phyloP scores from a whole-genome alignment of 2,113 vertebrate species.

The Anser cygnoides region DNA sequence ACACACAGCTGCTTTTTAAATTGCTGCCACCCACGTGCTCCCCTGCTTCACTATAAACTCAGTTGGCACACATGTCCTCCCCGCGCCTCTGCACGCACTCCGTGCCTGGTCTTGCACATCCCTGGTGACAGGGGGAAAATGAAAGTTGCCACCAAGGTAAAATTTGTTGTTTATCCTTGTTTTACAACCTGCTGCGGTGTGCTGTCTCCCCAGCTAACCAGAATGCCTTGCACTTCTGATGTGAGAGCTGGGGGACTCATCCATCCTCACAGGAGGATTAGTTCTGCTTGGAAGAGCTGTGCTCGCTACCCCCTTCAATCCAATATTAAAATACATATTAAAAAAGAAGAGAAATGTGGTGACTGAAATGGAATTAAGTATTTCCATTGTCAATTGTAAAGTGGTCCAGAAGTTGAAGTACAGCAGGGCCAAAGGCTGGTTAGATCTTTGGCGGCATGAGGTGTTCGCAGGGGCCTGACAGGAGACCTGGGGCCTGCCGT shows the following conservation, averaged over 20 bases:
- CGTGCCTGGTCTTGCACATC: not conserved
- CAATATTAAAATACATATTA: constrained; percentile 36
- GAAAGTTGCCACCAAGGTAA: constrained; percentile 9
- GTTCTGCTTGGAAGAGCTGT: constrained; percentile 39
- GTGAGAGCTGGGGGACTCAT: not conserved
- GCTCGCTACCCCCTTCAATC: not conserved
- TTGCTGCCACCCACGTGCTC: constrained; percentile 39
- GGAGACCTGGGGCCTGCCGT: rapidly evolving
- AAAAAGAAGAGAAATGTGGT: not conserved
- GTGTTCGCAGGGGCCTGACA: not conserved
- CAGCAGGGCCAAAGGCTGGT: not conserved
- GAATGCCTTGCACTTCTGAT: rapidly evolving
- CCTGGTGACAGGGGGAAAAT: not conserved
- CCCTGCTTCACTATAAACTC: not conserved
- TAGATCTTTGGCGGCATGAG: not conserved
- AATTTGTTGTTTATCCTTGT: constrained; percentile 38
- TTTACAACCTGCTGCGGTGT: constrained; percentile 4
- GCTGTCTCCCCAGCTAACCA: not conserved
- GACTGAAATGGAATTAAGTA: constrained; percentile 25
- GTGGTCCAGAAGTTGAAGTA: not conserved
- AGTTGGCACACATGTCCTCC: not conserved
- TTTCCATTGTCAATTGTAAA: not conserved
- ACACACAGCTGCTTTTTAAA: constrained; percentile 32
- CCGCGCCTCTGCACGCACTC: not conserved
- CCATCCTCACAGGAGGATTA: constrained; percentile 27